A percentile compares a stretch with the other conserved stretches of the same genome.
phyloP scores from a whole-genome alignment of 2,797 vertebrate species.

The Urophycis tenuis region DNA sequence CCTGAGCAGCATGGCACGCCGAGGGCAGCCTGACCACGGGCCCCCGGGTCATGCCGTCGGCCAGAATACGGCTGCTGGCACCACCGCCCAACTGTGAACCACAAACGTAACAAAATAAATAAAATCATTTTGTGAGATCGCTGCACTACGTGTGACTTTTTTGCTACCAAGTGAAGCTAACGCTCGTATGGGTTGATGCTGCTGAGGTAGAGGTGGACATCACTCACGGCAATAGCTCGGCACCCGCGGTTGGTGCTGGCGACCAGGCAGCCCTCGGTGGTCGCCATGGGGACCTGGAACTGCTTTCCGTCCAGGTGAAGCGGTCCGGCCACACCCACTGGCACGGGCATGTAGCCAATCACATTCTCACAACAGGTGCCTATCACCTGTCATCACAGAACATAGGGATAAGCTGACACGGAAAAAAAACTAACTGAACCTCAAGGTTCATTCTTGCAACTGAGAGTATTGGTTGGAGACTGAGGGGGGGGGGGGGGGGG shows the following conservation, averaged over 20 bases:
- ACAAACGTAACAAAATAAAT: not conserved
- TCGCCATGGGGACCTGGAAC: conserved; percentile 96
- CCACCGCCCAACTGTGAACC: conserved; percentile 79
- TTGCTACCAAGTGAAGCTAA: not conserved
- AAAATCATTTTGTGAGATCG: not conserved
- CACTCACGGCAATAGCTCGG: conserved; percentile 87
- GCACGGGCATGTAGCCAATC: conserved; percentile 94
- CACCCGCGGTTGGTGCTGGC: conserved; percentile 96
- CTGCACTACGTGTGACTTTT: not conserved
- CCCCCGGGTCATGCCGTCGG: conserved; percentile 93
- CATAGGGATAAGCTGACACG: not conserved
- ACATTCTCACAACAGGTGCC: conserved; percentile 97
- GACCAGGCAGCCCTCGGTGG: conserved; percentile 94
- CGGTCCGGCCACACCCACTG: conserved; percentile 92
- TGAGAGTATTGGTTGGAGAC: not conserved
- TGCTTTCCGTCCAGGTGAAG: conserved; percentile 86
- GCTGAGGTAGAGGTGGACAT: not conserved
- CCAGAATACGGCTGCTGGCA: conserved; percentile 82
- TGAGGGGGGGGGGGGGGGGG: too few species aligned
- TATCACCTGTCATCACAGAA: conserved; percentile 75
- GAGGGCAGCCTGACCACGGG: conserved; percentile 86
- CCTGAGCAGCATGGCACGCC: conserved; percentile 86
- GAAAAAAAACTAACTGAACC: not conserved
- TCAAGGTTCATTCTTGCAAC: not conserved
- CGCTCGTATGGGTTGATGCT: not conserved